Evolutionary conservation across 23 tunicate species (phyloP), one percentile per base, ranked within the genome.

Genomic region (Ascidia mentula): DNA sequence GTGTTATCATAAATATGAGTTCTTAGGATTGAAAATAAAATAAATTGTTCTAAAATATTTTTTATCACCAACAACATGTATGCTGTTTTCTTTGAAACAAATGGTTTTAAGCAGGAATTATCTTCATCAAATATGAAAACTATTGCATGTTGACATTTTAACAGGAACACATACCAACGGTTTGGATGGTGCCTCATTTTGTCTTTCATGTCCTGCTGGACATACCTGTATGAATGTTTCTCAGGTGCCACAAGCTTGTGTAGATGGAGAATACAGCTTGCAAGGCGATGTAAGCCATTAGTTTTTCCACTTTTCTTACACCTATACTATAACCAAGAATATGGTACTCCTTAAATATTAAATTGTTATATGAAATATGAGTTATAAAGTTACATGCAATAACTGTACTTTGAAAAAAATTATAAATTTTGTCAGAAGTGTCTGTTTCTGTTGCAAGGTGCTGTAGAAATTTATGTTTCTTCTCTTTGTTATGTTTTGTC

Each of bases 101-200:
- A n/a, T n/a, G n/a, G n/a, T n/a, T n/a, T n/a, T n/a, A n/a, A n/a
- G n/a, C n/a, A n/a, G n/a, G n/a, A n/a, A n/a, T n/a, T n/a, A n/a
- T n/a, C n/a, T n/a, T n/a, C n/a, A n/a, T n/a, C n/a, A n/a, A n/a
- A n/a, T n/a, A n/a, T 9, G 22, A 5, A 53, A 1, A 20, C 2
- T 36, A 31, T 75, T 73, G 20, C 35, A 20, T 17, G 1, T 40
- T 0, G 53, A n/a, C n/a, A n/a, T n/a, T 73, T 18, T 65, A 45
- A 37, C 33, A 89, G 95, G 95, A 30, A 59, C 73, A 34, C 95
- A 89, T 72, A 89, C 95, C 4, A 61, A 89, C 60, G 96, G 89
- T 3, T 26, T 0, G 1, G 0, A 82, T 8, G 86, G 83, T 8
- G 83, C 89, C 9, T 32, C 86, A 13, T 32, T 33, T 8, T 90